Percentiles rank a stretch among this genome's conserved stretches.
Conservation (phyloP, 2,888 invertebrate species). For the Phengaris arion region DNA sequence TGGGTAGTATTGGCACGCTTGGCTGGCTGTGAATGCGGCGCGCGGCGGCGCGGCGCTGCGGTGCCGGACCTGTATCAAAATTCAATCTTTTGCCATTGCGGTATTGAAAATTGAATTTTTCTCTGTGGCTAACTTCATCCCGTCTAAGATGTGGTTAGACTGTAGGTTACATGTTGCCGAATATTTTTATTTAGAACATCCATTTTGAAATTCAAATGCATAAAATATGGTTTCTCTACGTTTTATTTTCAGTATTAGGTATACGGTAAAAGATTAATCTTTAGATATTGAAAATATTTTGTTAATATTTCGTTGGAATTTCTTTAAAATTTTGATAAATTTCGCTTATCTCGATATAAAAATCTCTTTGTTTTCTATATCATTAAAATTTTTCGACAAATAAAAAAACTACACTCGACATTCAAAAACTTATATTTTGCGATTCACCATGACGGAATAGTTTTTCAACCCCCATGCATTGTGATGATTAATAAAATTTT, state of each 20-base stretch:
- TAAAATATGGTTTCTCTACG: not conserved
- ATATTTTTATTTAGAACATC: constrained; percentile 3
- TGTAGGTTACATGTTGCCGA: not conserved
- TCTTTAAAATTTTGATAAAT: too few relatives aligned
- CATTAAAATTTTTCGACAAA: not conserved
- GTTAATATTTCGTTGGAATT: too few relatives aligned
- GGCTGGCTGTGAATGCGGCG: constrained; percentile 52
- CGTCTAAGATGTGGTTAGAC: not conserved
- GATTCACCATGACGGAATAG: constrained; percentile 28
- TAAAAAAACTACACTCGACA: not conserved
- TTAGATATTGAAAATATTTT: too few relatives aligned
- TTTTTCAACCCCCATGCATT: constrained; percentile 40
- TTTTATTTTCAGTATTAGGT: not conserved
- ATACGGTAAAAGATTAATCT: too few relatives aligned
- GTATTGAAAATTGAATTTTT: constrained; percentile 68
- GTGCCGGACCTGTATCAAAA: constrained; percentile 58
- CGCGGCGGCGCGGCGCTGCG: constrained; percentile 44
- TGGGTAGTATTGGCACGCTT: constrained; percentile 44
- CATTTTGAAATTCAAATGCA: constrained; percentile 8
- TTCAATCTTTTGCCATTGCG: constrained; percentile 65
- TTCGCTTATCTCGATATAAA: too few relatives aligned
- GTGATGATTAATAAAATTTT: constrained; percentile 66
- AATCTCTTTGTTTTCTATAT: too few relatives aligned
- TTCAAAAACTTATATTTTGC: not conserved
- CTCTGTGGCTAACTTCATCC: constrained; percentile 33